A percentile compares a stretch with the other conserved stretches of the same genome.
Evolutionary conservation across 2,113 vertebrate genomes (phyloP).

Genomic region (Zosterops lateralis): DNA sequence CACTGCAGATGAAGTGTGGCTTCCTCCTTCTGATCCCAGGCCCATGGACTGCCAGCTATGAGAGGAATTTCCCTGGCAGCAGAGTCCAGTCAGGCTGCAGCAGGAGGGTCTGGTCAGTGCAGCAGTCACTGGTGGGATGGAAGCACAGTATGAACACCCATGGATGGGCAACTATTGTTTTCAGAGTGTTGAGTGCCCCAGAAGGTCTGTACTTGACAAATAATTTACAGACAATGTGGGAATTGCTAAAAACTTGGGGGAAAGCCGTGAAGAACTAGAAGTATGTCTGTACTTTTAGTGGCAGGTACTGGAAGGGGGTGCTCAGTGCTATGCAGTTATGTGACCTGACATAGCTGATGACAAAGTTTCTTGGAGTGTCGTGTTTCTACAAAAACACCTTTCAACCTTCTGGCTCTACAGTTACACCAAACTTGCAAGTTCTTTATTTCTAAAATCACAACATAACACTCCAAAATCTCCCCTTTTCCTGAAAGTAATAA

Average conservation of each 20-base stretch:
- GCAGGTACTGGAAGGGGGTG: not conserved
- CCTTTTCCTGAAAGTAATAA: not conserved
- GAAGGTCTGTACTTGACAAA: not conserved
- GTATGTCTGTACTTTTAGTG: not conserved
- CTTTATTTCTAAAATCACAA: not conserved
- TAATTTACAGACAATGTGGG: not conserved
- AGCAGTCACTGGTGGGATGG: accelerated
- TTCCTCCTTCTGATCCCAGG: not conserved
- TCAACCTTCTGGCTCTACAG: not conserved
- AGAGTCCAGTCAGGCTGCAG: not conserved
- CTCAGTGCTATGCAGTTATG: not conserved
- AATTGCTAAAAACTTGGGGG: not conserved
- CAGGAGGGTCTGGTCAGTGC: not conserved
- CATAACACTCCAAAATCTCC: not conserved
- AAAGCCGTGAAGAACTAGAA: not conserved
- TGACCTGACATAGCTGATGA: not conserved
- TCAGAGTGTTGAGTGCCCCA: not conserved
- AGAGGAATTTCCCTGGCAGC: not conserved
- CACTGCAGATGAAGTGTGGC: not conserved
- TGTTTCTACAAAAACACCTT: not conserved
- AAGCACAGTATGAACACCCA: not conserved
- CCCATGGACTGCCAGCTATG: not conserved
- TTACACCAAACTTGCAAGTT: not conserved
- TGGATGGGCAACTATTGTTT: not conserved
- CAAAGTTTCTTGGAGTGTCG: not conserved